These are phyloP conservation scores for Falco biarmicus DNA, from an alignment of 2,797 vertebrate genomes.

Conservation along the genomic window DNA sequence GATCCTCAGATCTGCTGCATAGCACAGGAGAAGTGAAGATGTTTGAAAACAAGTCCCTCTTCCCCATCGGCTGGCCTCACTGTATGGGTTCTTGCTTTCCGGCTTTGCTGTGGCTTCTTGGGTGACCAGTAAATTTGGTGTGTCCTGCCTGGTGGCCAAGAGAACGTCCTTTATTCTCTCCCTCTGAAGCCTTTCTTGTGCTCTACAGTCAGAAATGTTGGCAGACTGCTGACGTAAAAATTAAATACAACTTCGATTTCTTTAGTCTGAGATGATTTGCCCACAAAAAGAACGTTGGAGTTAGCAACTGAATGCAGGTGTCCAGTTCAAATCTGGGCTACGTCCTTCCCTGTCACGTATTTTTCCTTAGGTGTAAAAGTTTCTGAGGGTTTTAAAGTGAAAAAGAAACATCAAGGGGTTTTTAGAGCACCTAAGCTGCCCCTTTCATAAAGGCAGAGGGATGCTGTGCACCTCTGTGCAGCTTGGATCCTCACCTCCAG, in stretches of 20 bases:
- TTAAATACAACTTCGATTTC: background rate
- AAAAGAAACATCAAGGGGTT: background rate
- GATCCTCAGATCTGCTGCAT: background rate
- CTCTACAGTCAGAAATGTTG: background rate
- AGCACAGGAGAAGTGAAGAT: background rate
- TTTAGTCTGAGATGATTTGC: background rate
- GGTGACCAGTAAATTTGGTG: background rate
- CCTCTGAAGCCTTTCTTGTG: background rate
- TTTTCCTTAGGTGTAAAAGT: background rate
- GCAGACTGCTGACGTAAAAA: background rate
- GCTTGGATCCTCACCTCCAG: background rate
- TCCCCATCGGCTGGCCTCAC: background rate
- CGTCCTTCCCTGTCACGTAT: background rate
- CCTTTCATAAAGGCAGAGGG: background rate
- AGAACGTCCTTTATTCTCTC: background rate
- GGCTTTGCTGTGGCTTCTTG: background rate
- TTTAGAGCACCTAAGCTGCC: background rate
- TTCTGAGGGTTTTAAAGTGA: background rate
- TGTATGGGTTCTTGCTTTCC: background rate
- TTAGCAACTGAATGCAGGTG: background rate
- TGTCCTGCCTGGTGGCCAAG: background rate
- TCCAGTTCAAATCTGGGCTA: background rate
- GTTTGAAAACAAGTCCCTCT: background rate
- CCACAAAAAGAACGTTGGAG: rapidly evolving
- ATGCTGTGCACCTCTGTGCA: background rate